Conservation (phyloP, 2,797 vertebrate species). For the Xenentodon cancila region DNA sequence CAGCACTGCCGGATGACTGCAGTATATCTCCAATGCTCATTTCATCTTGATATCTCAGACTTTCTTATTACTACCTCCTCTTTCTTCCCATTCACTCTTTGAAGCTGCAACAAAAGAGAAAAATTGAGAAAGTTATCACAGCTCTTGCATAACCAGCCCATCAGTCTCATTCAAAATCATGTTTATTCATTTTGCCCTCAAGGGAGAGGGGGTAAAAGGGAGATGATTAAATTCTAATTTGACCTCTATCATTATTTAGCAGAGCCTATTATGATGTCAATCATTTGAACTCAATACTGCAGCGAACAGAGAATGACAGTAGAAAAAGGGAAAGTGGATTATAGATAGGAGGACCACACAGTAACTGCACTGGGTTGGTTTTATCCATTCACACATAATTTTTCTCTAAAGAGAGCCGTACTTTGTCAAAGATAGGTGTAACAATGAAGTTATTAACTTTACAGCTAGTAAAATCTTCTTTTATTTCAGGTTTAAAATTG, state of each 20-base stretch:
- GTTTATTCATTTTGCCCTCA: slow-evolving; percentile 81
- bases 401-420: slow-evolving; percentile 57
- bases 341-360: slow-evolving; percentile 66
- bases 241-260: slow-evolving; percentile 85
- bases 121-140: slow-evolving; percentile 69
- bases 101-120: slow-evolving; percentile 68
- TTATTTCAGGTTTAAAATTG: no score
- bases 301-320: slow-evolving; percentile 49
- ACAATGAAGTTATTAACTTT: slow-evolving; percentile 44
- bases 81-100: slow-evolving; percentile 50
- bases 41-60: slow-evolving; percentile 51
- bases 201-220: slow-evolving; percentile 73
- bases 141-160: slow-evolving; percentile 63
- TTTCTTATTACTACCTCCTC: slow-evolving; percentile 48
- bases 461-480: background rate
- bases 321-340: slow-evolving; percentile 58
- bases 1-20: slow-evolving; percentile 26
- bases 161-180: slow-evolving; percentile 72
- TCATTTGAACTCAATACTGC: slow-evolving; percentile 72
- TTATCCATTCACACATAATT: slow-evolving; percentile 62
- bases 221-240: slow-evolving; percentile 87
- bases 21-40: slow-evolving; percentile 28
- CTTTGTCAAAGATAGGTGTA: slow-evolving; percentile 49
- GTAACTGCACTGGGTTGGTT: slow-evolving; percentile 66
- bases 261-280: slow-evolving; percentile 81